These are phyloP conservation scores for Apotomis turbidana DNA, from an alignment of 2,888 invertebrate genomes.

Conservation along the genomic window DNA sequence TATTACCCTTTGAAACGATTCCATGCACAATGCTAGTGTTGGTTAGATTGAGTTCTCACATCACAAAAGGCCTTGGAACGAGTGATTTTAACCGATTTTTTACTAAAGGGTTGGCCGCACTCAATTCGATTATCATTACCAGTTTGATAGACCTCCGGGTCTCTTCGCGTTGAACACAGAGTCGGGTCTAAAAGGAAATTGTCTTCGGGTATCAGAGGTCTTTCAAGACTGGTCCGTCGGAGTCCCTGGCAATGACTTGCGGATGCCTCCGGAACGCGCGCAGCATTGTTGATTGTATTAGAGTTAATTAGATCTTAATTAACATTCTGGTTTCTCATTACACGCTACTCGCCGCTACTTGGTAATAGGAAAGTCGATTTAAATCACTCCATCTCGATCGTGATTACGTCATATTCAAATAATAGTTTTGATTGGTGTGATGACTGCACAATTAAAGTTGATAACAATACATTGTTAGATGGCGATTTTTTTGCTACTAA, in stretches of 20 bases:
- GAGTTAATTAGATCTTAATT: constrained; percentile 84
- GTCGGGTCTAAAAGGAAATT: constrained; percentile 45
- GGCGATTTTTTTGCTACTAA: constrained; percentile 24
- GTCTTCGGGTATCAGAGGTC: constrained; percentile 66
- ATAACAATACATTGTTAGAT: constrained; percentile 32
- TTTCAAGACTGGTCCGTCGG: constrained; percentile 56
- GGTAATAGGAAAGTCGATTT: constrained; percentile 79
- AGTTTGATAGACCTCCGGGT: constrained; percentile 55
- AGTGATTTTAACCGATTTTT: constrained; percentile 79
- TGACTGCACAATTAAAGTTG: constrained; percentile 38
- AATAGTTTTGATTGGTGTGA: constrained; percentile 39
- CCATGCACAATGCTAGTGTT: constrained; percentile 66
- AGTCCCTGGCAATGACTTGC: constrained; percentile 79
- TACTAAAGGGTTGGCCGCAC: constrained; percentile 82
- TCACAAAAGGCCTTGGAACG: constrained; percentile 76
- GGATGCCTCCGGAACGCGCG: constrained; percentile 77
- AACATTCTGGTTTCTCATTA: constrained; percentile 84
- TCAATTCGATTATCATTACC: constrained; percentile 79
- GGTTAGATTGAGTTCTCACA: constrained; percentile 82
- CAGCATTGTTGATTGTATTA: constrained; percentile 84
- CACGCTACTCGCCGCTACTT: constrained; percentile 79
- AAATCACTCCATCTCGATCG: constrained; percentile 72
- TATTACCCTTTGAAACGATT: constrained; percentile 70
- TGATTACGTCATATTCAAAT: constrained; percentile 55
- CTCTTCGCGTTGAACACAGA: constrained; percentile 45